Base-by-base conservation (phyloP, 2,113 vertebrate genomes). In the Thermophis baileyi region DNA sequence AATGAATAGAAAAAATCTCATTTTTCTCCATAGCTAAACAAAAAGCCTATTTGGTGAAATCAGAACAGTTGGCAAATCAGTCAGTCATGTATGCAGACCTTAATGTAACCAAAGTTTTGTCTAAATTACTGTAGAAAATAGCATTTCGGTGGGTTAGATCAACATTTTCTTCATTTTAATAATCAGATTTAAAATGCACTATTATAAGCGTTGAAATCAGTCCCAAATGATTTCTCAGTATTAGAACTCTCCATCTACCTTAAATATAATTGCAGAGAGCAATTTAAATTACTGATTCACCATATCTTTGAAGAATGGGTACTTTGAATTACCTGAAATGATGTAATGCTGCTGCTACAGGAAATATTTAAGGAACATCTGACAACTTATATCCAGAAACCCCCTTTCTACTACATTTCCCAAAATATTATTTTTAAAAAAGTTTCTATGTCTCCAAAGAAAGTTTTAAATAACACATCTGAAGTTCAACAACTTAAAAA, bases 41-140 rank as follows among this genome's bases (percentile, higher is more conserved):
- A 86, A 96, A 96, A 87, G 91, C 27, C 90, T 95, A 44, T 91
- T 44, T 85, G 93, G 85, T 96, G 96, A 95, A 96, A 95, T 94
- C 0, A 90, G 94, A 96, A 91, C 92, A 91, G 85, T 92, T 95
- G 91, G 91, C 91, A 93, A 87, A 94, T 95, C 87, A 94, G 86
- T 87, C 95, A 96, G 89, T 63, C 14, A 90, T 91, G 95, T 93
- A 94, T 94, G 94, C 95, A 95, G 92, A 94, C 74, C 95, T 91
- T 96, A 49, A 60, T 54, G 57, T 85, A 94, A 92, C 12, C 51
- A 54, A 50, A 85, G n/a, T n/a, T 53, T 91, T 91, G 5, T 89
- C 5, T 7, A 81, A 95, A 69, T 89, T 60, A 91, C 63, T 96
- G 87, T 0, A 87, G 93, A 94, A 96, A 95, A 89, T 40, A 87